A percentile compares a stretch with the other conserved stretches of the same genome.
Conservation (phyloP, 2,113 vertebrate genomes). For the Nothocercus nigrocapillus region DNA sequence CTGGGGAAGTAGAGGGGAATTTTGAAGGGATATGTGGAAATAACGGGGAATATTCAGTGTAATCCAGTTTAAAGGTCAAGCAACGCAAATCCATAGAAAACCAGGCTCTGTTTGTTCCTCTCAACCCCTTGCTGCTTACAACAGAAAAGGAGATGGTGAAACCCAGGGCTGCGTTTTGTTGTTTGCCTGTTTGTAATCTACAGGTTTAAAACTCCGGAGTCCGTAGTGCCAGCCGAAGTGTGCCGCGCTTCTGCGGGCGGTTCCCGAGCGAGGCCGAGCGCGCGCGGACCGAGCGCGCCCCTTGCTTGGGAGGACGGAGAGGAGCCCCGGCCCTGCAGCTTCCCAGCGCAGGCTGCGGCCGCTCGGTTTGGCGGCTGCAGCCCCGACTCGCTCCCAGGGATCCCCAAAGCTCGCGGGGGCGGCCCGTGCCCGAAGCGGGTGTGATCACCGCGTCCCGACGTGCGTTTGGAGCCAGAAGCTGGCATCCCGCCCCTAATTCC, state of each 20-base stretch:
- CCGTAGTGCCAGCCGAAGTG: background rate
- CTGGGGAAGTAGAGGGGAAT: background rate
- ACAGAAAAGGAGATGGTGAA: background rate
- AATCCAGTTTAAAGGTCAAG: background rate
- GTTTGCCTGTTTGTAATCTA: background rate
- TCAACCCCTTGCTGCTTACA: background rate
- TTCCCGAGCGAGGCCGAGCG: no score
- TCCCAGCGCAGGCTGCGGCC: background rate
- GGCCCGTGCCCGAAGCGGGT: background rate
- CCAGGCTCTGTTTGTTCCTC: background rate
- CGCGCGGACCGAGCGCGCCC: background rate
- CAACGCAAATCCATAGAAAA: background rate
- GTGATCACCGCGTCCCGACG: background rate
- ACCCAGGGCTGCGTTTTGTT: background rate
- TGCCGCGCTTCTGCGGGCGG: no score
- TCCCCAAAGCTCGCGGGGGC: background rate
- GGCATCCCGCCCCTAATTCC: background rate
- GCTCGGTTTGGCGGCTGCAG: background rate
- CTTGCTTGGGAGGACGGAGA: background rate
- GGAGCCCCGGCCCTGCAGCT: no score
- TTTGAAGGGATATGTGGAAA: constrained; percentile 3
- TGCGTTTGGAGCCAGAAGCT: background rate
- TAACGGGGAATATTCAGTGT: background rate
- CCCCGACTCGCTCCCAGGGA: background rate
- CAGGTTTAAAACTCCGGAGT: background rate